Evolutionary conservation across 2,888 invertebrate genomes (phyloP), one percentile per base, ranked within the genome.

Genomic region (Vannuccia rotundouncinata): DNA sequence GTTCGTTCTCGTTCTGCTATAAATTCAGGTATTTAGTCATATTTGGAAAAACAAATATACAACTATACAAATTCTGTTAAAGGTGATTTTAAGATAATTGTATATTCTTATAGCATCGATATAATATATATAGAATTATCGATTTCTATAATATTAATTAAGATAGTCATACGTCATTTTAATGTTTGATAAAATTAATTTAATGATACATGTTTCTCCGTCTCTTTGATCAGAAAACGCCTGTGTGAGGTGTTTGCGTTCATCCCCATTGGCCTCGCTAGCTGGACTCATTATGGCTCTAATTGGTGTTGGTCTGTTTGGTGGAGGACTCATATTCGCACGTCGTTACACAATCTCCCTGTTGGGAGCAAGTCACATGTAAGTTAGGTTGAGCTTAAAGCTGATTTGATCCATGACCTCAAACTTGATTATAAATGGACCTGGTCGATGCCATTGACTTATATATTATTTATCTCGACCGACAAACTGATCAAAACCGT

Each of bases 161-260:
- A n/a, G n/a, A n/a, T n/a, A n/a, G n/a, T n/a, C n/a, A n/a, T n/a
- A n/a, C n/a, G n/a, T n/a, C n/a, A n/a, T n/a, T n/a, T n/a, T n/a
- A n/a, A n/a, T n/a, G n/a, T n/a, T n/a, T n/a, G n/a, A n/a, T n/a
- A n/a, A n/a, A n/a, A n/a, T n/a, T n/a, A n/a, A n/a, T n/a, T n/a
- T n/a, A n/a, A n/a, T n/a, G n/a, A n/a, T n/a, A n/a, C n/a, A n/a
- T n/a, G n/a, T n/a, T n/a, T n/a, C n/a, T n/a, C n/a, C n/a, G n/a
- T n/a, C n/a, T n/a, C n/a, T n/a, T n/a, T n/a, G n/a, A n/a, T 74
- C 29, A 79, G 79, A 79, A 17, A 79, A 79, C 66, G 28, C 60
- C n/a, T 80, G 80, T 79, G 5, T 79, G 25, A 29, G 78, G n/a
- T 80, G 80, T 28, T 25, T 80, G 29, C 45, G 80, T n/a, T 29